Percentiles rank a stretch among this genome's conserved stretches.
These are phyloP conservation scores for Rhopalosiphum maidis DNA, from an alignment of 1,140 invertebrate genomes.

Conservation along the genomic window DNA sequence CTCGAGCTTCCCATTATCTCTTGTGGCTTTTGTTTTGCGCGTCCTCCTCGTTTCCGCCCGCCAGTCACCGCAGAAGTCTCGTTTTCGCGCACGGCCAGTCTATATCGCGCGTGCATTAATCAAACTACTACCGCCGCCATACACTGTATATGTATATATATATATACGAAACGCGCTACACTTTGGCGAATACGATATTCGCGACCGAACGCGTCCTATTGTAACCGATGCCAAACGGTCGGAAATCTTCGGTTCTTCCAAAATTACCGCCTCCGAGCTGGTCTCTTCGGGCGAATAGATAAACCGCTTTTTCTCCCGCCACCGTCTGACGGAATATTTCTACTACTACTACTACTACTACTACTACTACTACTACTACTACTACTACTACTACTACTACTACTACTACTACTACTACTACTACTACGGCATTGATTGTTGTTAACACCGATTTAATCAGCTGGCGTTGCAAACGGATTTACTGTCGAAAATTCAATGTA, in stretches of 20 bases:
- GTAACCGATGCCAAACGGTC: not conserved
- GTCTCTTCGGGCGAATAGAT: not conserved
- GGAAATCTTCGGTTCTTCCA: not conserved
- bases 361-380: too few species aligned
- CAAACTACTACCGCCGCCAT: not conserved
- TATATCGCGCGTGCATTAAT: not conserved
- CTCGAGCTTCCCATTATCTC: constrained; percentile 36
- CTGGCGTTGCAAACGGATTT: not conserved
- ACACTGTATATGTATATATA: not conserved
- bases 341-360: too few species aligned
- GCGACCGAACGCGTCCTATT: not conserved
- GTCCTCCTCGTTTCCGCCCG: not conserved
- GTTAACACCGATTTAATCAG: not conserved
- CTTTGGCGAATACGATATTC: not conserved
- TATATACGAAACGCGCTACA: not conserved
- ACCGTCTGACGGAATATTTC: not conserved
- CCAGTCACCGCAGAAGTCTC: not conserved
- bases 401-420: too few species aligned
- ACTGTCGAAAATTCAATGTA: not conserved
- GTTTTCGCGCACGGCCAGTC: not conserved
- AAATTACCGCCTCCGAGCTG: not conserved
- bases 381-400: not conserved
- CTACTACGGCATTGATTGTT: not conserved
- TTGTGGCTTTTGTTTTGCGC: constrained; percentile 35
- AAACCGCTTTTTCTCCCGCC: not conserved